phyloP scores from a whole-genome alignment of 2,113 vertebrate species.

The Rousettus leschenaultii region DNA sequence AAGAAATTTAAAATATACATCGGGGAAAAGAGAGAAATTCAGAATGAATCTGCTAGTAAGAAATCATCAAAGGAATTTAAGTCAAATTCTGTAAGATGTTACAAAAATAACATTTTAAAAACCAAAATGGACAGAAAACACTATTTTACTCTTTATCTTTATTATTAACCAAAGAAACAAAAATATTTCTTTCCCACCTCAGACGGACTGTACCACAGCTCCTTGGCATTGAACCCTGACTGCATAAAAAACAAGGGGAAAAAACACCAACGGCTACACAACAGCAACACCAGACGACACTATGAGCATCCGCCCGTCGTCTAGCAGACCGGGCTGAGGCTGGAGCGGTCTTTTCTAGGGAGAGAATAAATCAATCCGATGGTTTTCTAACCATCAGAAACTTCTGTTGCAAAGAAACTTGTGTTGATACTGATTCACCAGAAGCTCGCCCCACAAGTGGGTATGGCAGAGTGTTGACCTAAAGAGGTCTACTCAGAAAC shows the following conservation, averaged over 20 bases:
- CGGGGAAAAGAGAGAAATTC: not conserved
- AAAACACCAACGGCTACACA: not conserved
- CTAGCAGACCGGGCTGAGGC: not conserved
- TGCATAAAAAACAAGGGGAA: not conserved
- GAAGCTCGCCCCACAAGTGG: not conserved
- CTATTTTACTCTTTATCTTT: not conserved
- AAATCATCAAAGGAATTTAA: not conserved
- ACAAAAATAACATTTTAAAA: not conserved
- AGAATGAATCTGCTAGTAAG: not conserved
- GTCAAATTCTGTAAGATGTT: conserved; percentile 4
- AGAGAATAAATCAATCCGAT: not conserved
- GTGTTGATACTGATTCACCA: not conserved
- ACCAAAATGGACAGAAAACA: not conserved
- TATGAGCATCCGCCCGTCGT: not conserved
- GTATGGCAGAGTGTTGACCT: not conserved
- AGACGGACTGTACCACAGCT: not conserved
- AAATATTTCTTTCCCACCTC: not conserved
- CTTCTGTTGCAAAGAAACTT: not conserved
- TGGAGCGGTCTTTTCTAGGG: not conserved
- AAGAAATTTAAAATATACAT: not conserved
- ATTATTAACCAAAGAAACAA: not conserved
- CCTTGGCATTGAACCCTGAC: not conserved
- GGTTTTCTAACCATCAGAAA: not conserved
- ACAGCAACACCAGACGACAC: not conserved
- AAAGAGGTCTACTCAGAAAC: not conserved